A percentile compares a stretch with the other conserved stretches of the same genome.
These are phyloP conservation scores for Tenthredo livida DNA, from an alignment of 2,888 invertebrate species.

Conservation along the genomic window DNA sequence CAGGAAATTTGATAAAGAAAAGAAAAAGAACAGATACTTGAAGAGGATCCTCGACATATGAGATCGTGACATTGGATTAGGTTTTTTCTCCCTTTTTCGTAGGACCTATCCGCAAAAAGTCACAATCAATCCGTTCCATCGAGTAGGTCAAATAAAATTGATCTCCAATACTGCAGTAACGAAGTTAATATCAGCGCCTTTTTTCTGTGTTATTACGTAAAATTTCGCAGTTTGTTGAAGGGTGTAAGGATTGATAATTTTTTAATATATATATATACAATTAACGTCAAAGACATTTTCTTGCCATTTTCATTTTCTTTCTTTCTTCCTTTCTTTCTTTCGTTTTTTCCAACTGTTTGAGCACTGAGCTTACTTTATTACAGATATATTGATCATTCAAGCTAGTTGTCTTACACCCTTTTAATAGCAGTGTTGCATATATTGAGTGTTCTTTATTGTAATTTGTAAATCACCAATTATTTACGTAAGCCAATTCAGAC, in stretches of 20 bases:
- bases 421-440: slow-evolving; percentile 14
- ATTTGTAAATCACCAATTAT: slow-evolving; percentile 28
- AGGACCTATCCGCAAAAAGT: too few species aligned
- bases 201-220: background rate
- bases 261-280: background rate
- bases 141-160: too few species aligned
- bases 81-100: too few species aligned
- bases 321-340: background rate
- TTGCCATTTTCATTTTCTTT: too few species aligned
- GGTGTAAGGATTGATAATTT: slow-evolving; percentile 25
- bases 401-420: slow-evolving; percentile 15
- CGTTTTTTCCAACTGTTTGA: background rate
- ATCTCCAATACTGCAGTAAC: too few species aligned
- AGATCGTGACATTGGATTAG: too few species aligned
- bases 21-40: too few species aligned
- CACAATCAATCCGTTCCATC: too few species aligned
- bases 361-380: background rate
- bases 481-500: slow-evolving; percentile 36
- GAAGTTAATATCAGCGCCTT: background rate
- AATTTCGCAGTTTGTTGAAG: background rate
- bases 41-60: too few species aligned
- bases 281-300: background rate
- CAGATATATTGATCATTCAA: background rate
- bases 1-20: too few species aligned
- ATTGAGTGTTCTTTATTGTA: slow-evolving; percentile 14